Conservation (phyloP, 2,113 vertebrate genomes). For the Tachysurus vachellii region DNA sequence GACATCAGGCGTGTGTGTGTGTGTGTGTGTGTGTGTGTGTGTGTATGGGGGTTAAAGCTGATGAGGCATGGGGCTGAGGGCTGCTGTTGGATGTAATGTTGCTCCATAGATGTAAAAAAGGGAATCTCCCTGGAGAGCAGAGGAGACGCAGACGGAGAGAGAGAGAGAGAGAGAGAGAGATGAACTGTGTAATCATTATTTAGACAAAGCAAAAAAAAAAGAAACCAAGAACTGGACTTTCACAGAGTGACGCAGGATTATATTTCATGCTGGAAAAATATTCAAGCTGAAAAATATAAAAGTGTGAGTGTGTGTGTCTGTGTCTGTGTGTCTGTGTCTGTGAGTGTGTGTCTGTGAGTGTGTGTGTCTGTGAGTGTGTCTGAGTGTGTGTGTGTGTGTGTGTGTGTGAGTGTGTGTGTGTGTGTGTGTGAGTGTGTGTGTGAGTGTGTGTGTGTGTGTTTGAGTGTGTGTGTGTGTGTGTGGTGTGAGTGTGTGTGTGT, state of each 20-base stretch:
- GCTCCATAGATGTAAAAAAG: neutral
- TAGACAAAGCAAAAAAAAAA: neutral
- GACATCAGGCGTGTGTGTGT: neutral
- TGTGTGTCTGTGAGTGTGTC: no score
- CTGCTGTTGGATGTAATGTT: constrained; percentile 15
- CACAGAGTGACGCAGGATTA: neutral
- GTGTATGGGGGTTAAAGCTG: constrained; percentile 14
- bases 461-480: no score
- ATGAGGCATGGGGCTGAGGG: constrained; percentile 23
- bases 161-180: neutral
- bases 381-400: no score
- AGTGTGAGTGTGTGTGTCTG: neutral
- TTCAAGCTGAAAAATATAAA: neutral
- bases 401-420: no score
- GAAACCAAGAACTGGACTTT: neutral
- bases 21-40: constrained; percentile 6
- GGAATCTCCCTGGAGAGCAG: constrained; percentile 3
- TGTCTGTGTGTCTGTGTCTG: no score
- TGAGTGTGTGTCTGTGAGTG: no score
- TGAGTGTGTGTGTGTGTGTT: no score
- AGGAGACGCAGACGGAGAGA: neutral
- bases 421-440: no score
- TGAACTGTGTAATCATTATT: neutral
- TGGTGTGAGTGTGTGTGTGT: no score
- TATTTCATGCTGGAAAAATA: neutral